Base-by-base conservation (phyloP, 2,888 invertebrate genomes). In the Bellardia pandia region DNA sequence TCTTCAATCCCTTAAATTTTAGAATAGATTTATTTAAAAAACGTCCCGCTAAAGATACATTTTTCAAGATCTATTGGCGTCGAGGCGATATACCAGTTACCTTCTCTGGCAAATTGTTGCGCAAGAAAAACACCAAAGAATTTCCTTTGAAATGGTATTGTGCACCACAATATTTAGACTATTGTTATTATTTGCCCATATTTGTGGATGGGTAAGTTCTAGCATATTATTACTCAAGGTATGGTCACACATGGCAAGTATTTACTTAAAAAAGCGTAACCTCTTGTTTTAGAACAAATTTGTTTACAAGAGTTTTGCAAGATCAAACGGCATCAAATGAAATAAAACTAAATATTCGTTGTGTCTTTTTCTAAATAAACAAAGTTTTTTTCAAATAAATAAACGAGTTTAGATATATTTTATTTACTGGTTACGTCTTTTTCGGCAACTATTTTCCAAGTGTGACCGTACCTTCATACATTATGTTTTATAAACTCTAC, bases 181-280 rank as follows among this genome's bases (percentile, higher is more conserved):
- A 97, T 92, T 97, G 97, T 91, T 98, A 98, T 93, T 98, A 98
- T 93, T 94, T 99, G 86, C 99, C 99, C 0, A 96, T 99, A 94
- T 98, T 99, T 93, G 97, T 98, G 91, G 98, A 98, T 90, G 99
- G 99, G 92, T 92, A 88, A 86, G 86, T 75, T 5, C 8, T 8
- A 42, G 13, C 14, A 53, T 23, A 13, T 3, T 48, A 23, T 23
- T 23, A 23, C 23, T 23, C 23, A 23, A 23, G 23, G 23, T 23
- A 23, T 23, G 23, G 23, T 23, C 23, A 23, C 23, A 23, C 23
- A 23, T 23, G 23, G 23, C 23, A 23, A 23, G 23, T 23, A 23
- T 23, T 23, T 23, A 23, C 23, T 23, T 23, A 23, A 23, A 23
- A 23, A 23, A 23, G 23, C 23, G 23, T 23, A 23, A 23, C 23